Evolutionary conservation across 2,888 invertebrate species (phyloP).

Genomic region (Tinea pellionella): DNA sequence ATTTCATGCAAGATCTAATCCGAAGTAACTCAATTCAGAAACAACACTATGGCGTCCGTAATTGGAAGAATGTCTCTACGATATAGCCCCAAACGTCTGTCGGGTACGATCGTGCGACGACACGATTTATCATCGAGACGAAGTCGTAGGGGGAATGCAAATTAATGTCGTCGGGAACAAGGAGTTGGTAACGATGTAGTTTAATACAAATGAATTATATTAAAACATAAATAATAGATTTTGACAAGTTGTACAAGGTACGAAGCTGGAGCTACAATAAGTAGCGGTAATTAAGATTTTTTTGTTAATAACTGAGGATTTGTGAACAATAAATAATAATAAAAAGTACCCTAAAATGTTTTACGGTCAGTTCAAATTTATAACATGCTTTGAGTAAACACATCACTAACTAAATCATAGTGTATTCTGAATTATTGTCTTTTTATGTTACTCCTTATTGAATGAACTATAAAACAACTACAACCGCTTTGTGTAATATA

Average conservation of each 20-base stretch:
- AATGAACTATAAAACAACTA: background rate
- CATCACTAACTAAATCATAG: too few relatives aligned
- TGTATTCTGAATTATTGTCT: too few relatives aligned
- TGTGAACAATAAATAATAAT: too few relatives aligned
- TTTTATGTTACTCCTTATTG: background rate
- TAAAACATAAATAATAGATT: background rate
- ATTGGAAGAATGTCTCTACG: background rate
- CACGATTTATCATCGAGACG: slow-evolving; percentile 13
- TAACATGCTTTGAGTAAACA: too few relatives aligned
- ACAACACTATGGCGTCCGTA: background rate
- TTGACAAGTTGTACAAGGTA: too few relatives aligned
- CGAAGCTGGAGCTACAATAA: too few relatives aligned
- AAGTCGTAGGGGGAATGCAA: slow-evolving; percentile 12
- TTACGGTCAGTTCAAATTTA: too few relatives aligned
- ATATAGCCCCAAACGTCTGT: background rate
- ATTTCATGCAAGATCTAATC: background rate
- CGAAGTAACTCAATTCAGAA: background rate
- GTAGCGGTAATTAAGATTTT: too few relatives aligned
- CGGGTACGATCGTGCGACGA: slow-evolving; percentile 7
- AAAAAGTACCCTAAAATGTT: too few relatives aligned
- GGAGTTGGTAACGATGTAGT: background rate
- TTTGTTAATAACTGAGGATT: too few relatives aligned
- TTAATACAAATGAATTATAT: background rate
- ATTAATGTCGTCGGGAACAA: slow-evolving; percentile 10
- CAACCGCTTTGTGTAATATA: background rate